phyloP scores from a whole-genome alignment of 2,113 vertebrate species.

The Pedetes capensis region DNA sequence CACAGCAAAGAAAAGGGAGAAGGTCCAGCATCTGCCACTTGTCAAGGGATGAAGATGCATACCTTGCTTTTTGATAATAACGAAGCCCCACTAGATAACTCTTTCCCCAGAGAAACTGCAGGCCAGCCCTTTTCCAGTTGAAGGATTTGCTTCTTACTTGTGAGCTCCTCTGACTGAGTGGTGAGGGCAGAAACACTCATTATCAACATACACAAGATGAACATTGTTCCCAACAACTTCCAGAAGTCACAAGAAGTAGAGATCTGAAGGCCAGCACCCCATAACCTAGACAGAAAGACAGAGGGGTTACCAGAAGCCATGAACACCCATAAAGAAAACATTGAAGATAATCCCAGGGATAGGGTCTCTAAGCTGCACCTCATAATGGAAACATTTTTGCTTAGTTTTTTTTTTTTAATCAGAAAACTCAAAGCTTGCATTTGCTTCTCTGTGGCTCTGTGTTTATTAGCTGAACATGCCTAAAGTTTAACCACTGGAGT shows the following conservation, averaged over 20 bases:
- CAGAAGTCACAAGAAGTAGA: not conserved
- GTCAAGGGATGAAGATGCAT: not conserved
- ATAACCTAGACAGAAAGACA: slow-evolving; percentile 61
- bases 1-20: too few relatives aligned
- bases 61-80: not conserved
- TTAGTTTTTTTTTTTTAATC: not conserved
- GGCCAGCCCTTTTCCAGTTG: not conserved
- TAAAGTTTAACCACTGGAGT: not conserved
- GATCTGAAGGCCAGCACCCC: not conserved
- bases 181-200: slow-evolving; percentile 60
- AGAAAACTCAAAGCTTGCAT: not conserved
- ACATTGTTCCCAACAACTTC: slow-evolving; percentile 26
- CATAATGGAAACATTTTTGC: not conserved
- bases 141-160: slow-evolving; percentile 65
- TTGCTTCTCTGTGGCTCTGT: not conserved
- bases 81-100: not conserved
- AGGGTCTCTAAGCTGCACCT: not conserved
- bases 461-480: not conserved
- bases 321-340: not conserved
- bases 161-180: slow-evolving; percentile 53
- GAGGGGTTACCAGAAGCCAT: not conserved
- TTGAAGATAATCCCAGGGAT: not conserved
- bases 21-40: too few relatives aligned
- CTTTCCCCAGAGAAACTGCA: not conserved
- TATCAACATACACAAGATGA: slow-evolving; percentile 43